Evolutionary conservation across 2,113 vertebrate species (phyloP).

Genomic region (Oryzias curvinotus): DNA sequence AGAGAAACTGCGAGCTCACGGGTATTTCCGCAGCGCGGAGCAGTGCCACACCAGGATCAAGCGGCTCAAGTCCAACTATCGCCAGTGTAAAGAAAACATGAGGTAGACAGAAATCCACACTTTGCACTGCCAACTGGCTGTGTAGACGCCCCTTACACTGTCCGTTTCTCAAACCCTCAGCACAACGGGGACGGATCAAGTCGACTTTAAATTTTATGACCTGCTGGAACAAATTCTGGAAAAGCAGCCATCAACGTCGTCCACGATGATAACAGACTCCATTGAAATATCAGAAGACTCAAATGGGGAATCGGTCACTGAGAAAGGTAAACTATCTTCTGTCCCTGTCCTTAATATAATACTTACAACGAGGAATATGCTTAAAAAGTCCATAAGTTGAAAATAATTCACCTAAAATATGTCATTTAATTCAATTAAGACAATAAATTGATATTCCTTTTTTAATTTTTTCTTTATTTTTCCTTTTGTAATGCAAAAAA

Average conservation of each 20-base stretch:
- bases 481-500: no score
- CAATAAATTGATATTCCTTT: no score
- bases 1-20: constrained; percentile 59
- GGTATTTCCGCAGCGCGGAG: constrained; percentile 65
- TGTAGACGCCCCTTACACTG: background rate
- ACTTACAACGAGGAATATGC: no score
- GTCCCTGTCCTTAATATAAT: background rate
- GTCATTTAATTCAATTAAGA: no score
- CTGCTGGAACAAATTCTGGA: constrained; percentile 74
- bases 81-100: constrained; percentile 70
- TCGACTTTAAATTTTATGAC: constrained; percentile 75
- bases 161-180: constrained; percentile 6
- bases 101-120: constrained; percentile 28
- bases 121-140: fast-evolving
- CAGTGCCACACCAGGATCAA: constrained; percentile 78
- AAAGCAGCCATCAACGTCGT: constrained; percentile 64
- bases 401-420: no score
- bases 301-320: constrained; percentile 42
- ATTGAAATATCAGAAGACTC: constrained; percentile 72
- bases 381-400: no score
- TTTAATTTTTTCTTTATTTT: no score
- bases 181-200: constrained; percentile 51
- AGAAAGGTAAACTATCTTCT: constrained; percentile 44
- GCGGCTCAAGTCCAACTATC: constrained; percentile 69
- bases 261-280: constrained; percentile 34